Conservation (phyloP, 2,888 invertebrate species). For the Torymus tubicola region DNA sequence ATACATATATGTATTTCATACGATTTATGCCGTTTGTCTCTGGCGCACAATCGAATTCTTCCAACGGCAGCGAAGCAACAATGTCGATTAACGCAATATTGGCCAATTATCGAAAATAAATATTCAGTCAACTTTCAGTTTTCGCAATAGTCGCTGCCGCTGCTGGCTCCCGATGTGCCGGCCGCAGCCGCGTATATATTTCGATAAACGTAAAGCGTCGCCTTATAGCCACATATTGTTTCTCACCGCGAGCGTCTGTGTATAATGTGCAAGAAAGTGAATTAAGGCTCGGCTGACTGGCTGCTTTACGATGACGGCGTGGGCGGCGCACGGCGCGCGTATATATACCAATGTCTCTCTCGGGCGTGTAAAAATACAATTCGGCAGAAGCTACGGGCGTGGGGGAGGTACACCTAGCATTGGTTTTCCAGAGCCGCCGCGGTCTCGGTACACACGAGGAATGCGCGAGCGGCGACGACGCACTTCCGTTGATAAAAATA, state of each 20-base stretch:
- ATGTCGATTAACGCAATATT: too few relatives aligned
- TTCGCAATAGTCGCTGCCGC: too few relatives aligned
- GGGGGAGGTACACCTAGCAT: conserved; percentile 41
- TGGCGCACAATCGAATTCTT: too few relatives aligned
- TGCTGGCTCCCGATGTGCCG: too few relatives aligned
- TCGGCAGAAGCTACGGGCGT: conserved; percentile 40
- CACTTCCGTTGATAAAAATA: conserved; percentile 76
- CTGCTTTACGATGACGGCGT: not conserved
- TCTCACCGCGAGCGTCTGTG: too few relatives aligned
- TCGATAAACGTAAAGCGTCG: too few relatives aligned
- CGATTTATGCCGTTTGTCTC: too few relatives aligned
- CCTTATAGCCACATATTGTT: too few relatives aligned
- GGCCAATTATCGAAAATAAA: not conserved
- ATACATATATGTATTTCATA: too few relatives aligned
- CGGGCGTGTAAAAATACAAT: conserved; percentile 51
- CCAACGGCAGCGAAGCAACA: too few relatives aligned
- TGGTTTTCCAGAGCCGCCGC: conserved; percentile 64
- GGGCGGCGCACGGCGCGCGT: too few relatives aligned
- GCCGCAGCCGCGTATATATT: too few relatives aligned
- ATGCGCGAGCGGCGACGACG: conserved; percentile 73
- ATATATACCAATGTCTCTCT: not conserved
- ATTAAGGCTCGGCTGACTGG: not conserved
- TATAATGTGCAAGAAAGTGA: conserved; percentile 2
- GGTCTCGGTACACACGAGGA: conserved; percentile 63
- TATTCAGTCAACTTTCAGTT: not conserved